A percentile compares a stretch with the other conserved stretches of the same genome.
phyloP scores from a whole-genome alignment of 2,113 vertebrate genomes.

The Chrysochloris asiatica region DNA sequence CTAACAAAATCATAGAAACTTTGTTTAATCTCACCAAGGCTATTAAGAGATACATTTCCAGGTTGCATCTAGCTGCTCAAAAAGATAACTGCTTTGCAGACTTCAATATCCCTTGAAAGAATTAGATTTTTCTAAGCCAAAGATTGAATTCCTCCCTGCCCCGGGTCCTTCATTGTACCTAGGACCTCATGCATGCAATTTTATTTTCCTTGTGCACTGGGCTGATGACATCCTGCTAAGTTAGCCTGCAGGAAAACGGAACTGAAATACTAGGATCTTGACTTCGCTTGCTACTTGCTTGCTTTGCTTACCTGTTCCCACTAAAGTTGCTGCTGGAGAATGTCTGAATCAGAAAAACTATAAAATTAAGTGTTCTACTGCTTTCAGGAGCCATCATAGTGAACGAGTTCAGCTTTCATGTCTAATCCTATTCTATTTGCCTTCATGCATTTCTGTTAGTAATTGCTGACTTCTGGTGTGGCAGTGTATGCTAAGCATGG shows the following conservation, averaged over 20 bases:
- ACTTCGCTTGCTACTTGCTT: not conserved
- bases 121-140: slow-evolving; percentile 81
- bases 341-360: slow-evolving; percentile 34
- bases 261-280: slow-evolving; percentile 16
- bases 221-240: slow-evolving; percentile 55
- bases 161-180: slow-evolving; percentile 42
- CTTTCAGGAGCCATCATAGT: not conserved
- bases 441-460: slow-evolving; percentile 5
- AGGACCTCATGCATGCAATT: slow-evolving; percentile 59
- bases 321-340: not conserved
- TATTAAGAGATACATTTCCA: slow-evolving; percentile 74
- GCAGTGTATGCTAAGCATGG: too few relatives aligned
- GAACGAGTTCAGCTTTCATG: not conserved
- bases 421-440: slow-evolving; percentile 9
- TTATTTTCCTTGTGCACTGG: slow-evolving; percentile 57
- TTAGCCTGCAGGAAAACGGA: not conserved
- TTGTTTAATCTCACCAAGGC: slow-evolving; percentile 75
- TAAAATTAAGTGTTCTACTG: not conserved
- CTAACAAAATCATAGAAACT: slow-evolving; percentile 75
- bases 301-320: slow-evolving; percentile 46
- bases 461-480: too few relatives aligned
- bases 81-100: slow-evolving; percentile 77
- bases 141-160: slow-evolving; percentile 66
- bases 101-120: slow-evolving; percentile 79
- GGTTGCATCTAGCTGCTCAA: slow-evolving; percentile 68